Conservation (phyloP, 2,888 invertebrate genomes). For the Proisotoma minuta region DNA sequence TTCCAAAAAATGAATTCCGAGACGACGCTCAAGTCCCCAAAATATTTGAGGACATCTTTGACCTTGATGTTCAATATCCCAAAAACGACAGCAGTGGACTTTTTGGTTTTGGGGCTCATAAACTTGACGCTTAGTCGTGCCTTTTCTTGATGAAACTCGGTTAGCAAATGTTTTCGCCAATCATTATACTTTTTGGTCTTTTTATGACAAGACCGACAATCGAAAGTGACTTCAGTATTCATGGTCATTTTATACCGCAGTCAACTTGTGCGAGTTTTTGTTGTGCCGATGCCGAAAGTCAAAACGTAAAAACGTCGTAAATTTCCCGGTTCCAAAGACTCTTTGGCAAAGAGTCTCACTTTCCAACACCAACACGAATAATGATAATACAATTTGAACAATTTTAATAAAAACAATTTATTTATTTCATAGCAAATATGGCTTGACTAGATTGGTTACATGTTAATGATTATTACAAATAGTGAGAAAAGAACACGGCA, state of each 20-base stretch:
- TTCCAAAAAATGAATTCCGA: slow-evolving; percentile 15
- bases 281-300: no score
- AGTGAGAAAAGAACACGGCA: neutral
- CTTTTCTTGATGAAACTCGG: slow-evolving; percentile 9
- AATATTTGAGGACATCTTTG: neutral
- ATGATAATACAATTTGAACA: neutral
- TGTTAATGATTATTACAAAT: no score
- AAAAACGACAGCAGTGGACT: slow-evolving; percentile 9
- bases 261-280: no score
- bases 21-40: neutral
- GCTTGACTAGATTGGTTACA: no score
- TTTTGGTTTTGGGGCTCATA: neutral
- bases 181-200: neutral
- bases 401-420: no score
- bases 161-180: slow-evolving; percentile 4
- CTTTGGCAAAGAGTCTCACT: no score
- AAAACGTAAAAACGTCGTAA: no score
- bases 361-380: no score
- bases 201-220: neutral
- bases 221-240: neutral
- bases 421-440: no score
- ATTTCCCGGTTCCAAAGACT: no score
- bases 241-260: neutral
- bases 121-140: neutral
- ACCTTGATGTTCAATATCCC: neutral